These are phyloP conservation scores for Nibea albiflora DNA, from an alignment of 2,113 vertebrate species.

Conservation along the genomic window DNA sequence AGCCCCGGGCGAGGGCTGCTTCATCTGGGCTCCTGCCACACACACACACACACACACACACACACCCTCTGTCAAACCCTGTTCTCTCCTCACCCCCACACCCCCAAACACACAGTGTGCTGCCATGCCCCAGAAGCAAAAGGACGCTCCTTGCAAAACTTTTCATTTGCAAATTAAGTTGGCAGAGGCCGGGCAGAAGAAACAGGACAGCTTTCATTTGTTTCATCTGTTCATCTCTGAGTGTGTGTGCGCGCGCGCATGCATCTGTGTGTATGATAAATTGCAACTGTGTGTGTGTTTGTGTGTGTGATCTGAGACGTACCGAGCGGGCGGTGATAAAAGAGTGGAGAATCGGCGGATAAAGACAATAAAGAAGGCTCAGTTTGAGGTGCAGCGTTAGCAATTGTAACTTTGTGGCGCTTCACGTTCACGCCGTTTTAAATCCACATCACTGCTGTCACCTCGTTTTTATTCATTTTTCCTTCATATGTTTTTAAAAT, in stretches of 20 bases:
- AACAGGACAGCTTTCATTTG: constrained; percentile 68
- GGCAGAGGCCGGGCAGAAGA: constrained; percentile 75
- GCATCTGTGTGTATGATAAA: constrained; percentile 30
- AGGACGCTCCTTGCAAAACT: constrained; percentile 81
- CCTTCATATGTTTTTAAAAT: constrained; percentile 1
- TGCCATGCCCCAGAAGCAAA: constrained; percentile 80
- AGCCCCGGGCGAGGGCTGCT: constrained; percentile 92
- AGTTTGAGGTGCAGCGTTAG: constrained; percentile 10
- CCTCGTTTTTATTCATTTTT: constrained; percentile 3
- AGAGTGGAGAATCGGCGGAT: constrained; percentile 20
- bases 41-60: constrained; percentile 71
- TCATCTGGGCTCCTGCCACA: constrained; percentile 89
- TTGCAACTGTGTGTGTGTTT: constrained; percentile 49
- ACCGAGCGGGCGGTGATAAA: constrained; percentile 33
- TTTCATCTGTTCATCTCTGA: constrained; percentile 39
- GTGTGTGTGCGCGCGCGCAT: constrained; percentile 17
- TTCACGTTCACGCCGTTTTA: constrained; percentile 16
- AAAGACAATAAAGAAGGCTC: constrained; percentile 27
- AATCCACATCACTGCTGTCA: constrained; percentile 22
- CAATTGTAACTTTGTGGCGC: neutral
- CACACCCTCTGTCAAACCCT: constrained; percentile 68
- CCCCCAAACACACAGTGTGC: constrained; percentile 69
- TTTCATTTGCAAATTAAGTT: constrained; percentile 89
- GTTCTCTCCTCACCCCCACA: constrained; percentile 40
- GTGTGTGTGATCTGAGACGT: constrained; percentile 49